phyloP scores from a whole-genome alignment of 2,797 vertebrate genomes.

The Necrosyrtes monachus region DNA sequence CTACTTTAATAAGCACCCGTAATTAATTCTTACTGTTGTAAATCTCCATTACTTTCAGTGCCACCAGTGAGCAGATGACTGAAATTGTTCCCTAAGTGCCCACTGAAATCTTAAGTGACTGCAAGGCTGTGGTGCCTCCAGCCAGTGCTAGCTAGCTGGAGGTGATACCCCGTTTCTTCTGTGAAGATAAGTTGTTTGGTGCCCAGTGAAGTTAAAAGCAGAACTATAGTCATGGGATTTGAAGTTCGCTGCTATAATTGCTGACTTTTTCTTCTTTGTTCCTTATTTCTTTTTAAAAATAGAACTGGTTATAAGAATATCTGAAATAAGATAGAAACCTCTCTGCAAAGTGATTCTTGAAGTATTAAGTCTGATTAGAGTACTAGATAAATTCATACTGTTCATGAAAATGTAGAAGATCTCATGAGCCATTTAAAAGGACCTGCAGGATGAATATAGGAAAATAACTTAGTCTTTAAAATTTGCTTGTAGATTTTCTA shows the following conservation, averaged over 20 bases:
- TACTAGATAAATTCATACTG: neutral
- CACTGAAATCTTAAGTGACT: neutral
- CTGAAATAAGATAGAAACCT: neutral
- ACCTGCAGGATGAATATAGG: neutral
- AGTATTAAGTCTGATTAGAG: neutral
- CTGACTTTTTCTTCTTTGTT: neutral
- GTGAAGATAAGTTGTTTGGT: neutral
- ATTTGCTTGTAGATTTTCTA: neutral
- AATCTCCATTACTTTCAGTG: neutral
- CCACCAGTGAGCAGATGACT: neutral
- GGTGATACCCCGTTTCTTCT: neutral
- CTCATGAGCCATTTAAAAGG: neutral
- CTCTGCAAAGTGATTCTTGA: neutral
- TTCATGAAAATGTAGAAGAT: neutral
- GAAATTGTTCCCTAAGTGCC: neutral
- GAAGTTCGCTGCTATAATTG: neutral
- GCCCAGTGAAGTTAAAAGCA: neutral
- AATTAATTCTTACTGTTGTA: neutral
- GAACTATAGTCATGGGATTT: neutral
- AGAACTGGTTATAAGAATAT: neutral
- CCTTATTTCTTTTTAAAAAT: neutral
- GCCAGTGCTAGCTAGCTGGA: neutral
- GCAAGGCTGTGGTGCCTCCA: neutral
- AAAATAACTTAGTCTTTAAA: neutral
- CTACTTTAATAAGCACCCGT: neutral